Percentiles rank a stretch among this genome's conserved stretches.
phyloP scores from a whole-genome alignment of 2,113 vertebrate genomes.

The Campylorhamphus procurvoides region DNA sequence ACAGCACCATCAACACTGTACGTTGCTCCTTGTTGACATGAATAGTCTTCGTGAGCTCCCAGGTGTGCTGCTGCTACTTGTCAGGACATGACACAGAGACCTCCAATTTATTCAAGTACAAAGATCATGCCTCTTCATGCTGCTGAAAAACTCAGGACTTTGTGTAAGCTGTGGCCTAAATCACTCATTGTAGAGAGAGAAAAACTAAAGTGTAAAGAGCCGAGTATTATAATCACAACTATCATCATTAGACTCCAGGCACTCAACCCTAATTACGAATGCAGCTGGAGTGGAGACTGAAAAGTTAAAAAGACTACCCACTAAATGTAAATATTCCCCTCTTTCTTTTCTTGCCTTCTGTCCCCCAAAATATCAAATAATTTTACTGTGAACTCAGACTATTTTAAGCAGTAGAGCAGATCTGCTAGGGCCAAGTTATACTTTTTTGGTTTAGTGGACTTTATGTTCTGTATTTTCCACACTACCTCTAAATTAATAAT shows the following conservation, averaged over 20 bases:
- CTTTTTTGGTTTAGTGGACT: background rate
- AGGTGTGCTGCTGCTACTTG: fast-evolving
- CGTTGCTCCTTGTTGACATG: background rate
- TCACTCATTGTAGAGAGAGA: background rate
- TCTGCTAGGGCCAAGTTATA: background rate
- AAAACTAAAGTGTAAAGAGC: background rate
- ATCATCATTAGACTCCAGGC: background rate
- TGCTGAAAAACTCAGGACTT: background rate
- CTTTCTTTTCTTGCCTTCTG: background rate
- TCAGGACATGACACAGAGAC: background rate
- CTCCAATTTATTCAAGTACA: background rate
- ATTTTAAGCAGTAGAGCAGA: background rate
- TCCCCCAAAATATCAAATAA: background rate
- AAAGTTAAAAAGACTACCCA: background rate
- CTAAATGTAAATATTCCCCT: background rate
- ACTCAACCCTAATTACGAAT: background rate
- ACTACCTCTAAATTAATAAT: background rate
- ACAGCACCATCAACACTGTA: background rate
- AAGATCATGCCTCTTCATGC: background rate
- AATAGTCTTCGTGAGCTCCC: background rate
- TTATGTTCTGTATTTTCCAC: background rate
- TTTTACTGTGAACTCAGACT: background rate
- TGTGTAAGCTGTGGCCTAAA: background rate
- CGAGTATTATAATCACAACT: background rate
- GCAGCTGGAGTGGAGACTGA: background rate